Evolutionary conservation across 2,797 vertebrate species (phyloP), one percentile per base, ranked within the genome.

Genomic region (Telmatherina bonti): DNA sequence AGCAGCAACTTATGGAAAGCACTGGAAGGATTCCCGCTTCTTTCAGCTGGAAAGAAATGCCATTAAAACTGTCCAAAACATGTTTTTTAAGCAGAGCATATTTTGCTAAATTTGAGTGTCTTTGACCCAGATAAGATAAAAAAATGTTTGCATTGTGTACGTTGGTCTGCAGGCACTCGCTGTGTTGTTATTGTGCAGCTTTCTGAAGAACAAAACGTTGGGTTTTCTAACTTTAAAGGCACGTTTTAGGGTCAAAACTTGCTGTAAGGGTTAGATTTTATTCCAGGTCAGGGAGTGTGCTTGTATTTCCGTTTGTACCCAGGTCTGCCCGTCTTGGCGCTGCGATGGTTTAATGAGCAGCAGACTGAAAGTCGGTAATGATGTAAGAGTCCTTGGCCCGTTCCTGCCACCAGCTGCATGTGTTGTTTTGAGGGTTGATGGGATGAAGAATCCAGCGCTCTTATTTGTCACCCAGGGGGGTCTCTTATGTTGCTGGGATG

Each of bases 401-500:
- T 27, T 31, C 13, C 70, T 20, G 38, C 65, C 63, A 45, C 61
- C 52, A 67, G 58, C 66, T 27, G 43, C 30, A 16, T 22, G 47
- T 26, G 10, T 60, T 31, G 57, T 45, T 67, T 35, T 60, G 41
- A 16, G 12, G 11, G 35, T 33, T 29, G 62, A 49, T 24, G 49
- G 55, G 64, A 61, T 26, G 54, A 18, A 67, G 74, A 75, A 78
- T 73, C 70, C 71, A 62, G 41, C 8, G 4, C 60, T 45, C 68
- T 69, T 57, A 18, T 74, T 87, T 75, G 82, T 76, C 70, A 74
- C 66, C 79, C 64, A 36, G 4, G 65, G 62, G 72, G 71, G 51
- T 79, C 74, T 86, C 81, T 78, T 36, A 58, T 82, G 78, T 81
- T 77, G 57, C 51, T 2, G 24, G 68, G 76, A 84, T 85, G 76